Percentiles rank a stretch among this genome's conserved stretches.
Conservation (phyloP, 1,140 invertebrate species). For the Odontomachus brunneus region DNA sequence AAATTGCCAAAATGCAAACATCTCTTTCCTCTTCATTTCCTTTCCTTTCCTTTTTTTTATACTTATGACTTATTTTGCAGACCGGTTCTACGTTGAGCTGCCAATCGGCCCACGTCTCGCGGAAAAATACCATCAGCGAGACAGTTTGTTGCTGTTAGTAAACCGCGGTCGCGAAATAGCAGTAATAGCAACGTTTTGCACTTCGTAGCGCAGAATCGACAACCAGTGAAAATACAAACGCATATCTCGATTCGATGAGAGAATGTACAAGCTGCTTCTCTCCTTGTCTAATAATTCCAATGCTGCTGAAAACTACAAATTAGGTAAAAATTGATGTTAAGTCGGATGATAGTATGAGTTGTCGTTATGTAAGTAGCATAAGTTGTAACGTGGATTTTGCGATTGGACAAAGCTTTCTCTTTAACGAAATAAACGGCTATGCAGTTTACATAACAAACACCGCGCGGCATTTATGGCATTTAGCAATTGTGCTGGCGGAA, state of each 20-base stretch:
- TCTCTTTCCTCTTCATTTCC: slow-evolving; percentile 26
- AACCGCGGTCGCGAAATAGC: not conserved
- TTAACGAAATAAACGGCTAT: slow-evolving; percentile 48
- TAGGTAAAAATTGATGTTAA: slow-evolving; percentile 10
- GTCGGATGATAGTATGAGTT: not conserved
- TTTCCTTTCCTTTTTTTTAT: not conserved
- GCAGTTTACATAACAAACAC: slow-evolving; percentile 50
- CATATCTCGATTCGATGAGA: too few relatives aligned
- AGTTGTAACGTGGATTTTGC: slow-evolving; percentile 31
- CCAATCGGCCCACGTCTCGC: not conserved
- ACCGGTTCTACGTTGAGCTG: not conserved
- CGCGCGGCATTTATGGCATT: slow-evolving; percentile 40
- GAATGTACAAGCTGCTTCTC: too few relatives aligned
- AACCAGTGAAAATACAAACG: too few relatives aligned
- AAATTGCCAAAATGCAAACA: slow-evolving; percentile 25
- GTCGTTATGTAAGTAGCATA: slow-evolving; percentile 1
- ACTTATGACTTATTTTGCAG: not conserved
- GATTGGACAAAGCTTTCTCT: slow-evolving; percentile 49
- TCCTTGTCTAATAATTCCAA: too few relatives aligned
- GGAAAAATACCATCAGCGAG: slow-evolving; percentile 25
- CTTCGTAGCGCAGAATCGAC: not conserved
- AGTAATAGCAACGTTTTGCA: not conserved
- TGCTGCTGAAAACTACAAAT: not conserved
- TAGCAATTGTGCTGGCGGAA: slow-evolving; percentile 21
- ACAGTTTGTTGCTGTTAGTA: not conserved